These are phyloP conservation scores for Diploptera punctata DNA, from an alignment of 2,888 invertebrate species.

Conservation along the genomic window DNA sequence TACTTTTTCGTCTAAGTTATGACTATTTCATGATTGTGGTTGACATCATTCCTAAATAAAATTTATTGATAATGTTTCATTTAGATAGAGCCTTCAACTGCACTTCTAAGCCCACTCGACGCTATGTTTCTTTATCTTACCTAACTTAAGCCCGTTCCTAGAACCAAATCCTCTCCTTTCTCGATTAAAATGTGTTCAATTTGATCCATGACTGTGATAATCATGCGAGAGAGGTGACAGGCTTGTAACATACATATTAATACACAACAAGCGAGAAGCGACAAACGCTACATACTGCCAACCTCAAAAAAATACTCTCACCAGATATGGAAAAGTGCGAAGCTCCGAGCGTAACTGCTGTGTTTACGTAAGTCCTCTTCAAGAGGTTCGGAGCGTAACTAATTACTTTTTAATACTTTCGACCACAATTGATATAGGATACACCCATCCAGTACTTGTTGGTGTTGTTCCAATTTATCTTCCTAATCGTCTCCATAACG, in stretches of 20 bases:
- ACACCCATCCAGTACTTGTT: not conserved
- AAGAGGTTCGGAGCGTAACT: not conserved
- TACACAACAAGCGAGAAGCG: not conserved
- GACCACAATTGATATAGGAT: not conserved
- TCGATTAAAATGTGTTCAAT: too few relatives aligned
- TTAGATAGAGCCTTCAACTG: not conserved
- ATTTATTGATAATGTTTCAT: not conserved
- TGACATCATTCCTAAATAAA: not conserved
- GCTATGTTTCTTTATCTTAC: not conserved
- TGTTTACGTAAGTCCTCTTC: too few relatives aligned
- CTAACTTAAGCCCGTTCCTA: not conserved
- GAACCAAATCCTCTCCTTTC: not conserved
- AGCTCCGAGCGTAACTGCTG: not conserved
- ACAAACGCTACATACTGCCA: not conserved
- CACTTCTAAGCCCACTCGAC: not conserved
- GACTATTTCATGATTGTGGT: not conserved
- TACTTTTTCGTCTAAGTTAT: not conserved
- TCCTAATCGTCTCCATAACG: too few relatives aligned
- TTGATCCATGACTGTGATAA: not conserved
- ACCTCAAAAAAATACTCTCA: not conserved
- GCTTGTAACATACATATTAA: not conserved
- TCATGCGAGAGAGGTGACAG: not conserved
- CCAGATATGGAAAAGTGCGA: not conserved
- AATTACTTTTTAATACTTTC: too few relatives aligned
- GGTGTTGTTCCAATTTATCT: not conserved